Evolutionary conservation across 1,140 invertebrate species (phyloP).

Genomic region (Parapsyche elsis): DNA sequence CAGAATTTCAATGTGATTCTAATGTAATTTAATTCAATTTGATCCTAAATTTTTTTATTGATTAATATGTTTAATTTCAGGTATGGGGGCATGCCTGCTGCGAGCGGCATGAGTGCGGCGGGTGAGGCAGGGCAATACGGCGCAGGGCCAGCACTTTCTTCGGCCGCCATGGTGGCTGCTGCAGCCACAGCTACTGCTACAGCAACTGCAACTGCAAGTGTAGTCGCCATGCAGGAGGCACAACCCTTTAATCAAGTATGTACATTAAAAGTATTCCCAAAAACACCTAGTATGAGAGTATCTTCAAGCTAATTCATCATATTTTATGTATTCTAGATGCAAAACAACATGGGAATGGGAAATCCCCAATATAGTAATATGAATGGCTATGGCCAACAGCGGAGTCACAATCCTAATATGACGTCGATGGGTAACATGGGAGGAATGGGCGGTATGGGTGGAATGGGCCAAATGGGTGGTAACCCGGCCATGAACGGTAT

Average conservation of each 20-base stretch:
- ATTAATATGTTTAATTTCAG: slow-evolving; percentile 55
- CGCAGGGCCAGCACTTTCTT: slow-evolving; percentile 47
- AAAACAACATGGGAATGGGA: slow-evolving; percentile 68
- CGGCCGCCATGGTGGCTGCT: slow-evolving; percentile 46
- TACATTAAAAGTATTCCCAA: neutral
- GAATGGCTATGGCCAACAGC: slow-evolving; percentile 67
- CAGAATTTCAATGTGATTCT: too few species aligned
- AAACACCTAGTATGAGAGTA: too few species aligned
- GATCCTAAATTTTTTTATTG: neutral
- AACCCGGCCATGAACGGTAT: slow-evolving; percentile 66
- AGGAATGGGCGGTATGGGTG: slow-evolving; percentile 71
- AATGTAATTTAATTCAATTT: neutral
- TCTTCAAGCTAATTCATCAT: neutral
- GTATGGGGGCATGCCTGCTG: slow-evolving; percentile 67
- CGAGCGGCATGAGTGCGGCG: slow-evolving; percentile 68
- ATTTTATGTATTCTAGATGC: slow-evolving; percentile 62
- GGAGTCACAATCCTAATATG: slow-evolving; percentile 69
- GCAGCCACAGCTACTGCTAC: slow-evolving; percentile 57
- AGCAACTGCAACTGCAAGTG: slow-evolving; percentile 67
- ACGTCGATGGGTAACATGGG: slow-evolving; percentile 72
- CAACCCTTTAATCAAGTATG: slow-evolving; percentile 67
- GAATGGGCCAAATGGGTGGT: slow-evolving; percentile 67
- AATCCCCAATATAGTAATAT: slow-evolving; percentile 67
- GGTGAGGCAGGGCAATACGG: slow-evolving; percentile 53
- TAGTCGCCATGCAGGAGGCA: slow-evolving; percentile 67